These are phyloP conservation scores for Triops longicaudatus DNA, from an alignment of 1,140 invertebrate genomes.

Conservation along the genomic window DNA sequence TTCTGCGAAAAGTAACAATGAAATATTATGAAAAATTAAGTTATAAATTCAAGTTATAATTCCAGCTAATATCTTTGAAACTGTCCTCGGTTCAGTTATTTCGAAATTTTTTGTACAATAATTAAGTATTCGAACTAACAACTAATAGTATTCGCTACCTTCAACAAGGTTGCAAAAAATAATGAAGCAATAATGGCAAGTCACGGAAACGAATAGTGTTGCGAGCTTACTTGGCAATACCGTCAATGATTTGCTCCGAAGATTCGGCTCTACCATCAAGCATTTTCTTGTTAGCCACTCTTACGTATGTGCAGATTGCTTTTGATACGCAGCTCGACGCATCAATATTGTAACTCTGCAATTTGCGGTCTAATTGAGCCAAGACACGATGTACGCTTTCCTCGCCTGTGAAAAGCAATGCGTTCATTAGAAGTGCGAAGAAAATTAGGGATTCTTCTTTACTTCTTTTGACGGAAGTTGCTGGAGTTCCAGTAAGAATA, in stretches of 20 bases:
- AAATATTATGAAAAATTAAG: not conserved
- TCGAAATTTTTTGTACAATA: not conserved
- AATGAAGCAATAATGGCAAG: not conserved
- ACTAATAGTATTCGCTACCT: no score
- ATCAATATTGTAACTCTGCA: conserved; percentile 64
- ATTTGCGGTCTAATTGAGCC: conserved; percentile 57
- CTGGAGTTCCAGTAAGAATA: not conserved
- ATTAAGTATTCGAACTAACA: no score
- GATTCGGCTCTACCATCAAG: conserved; percentile 35
- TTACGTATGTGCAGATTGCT: conserved; percentile 62
- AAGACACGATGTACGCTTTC: not conserved
- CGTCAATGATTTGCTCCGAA: conserved; percentile 47
- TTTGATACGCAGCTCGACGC: conserved; percentile 67
- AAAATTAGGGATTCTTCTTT: no score
- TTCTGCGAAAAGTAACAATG: conserved; percentile 46
- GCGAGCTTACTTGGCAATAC: conserved; percentile 47
- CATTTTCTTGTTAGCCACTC: conserved; percentile 45
- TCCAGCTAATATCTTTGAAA: no score
- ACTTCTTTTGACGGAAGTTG: conserved; percentile 18
- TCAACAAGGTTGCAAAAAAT: not conserved
- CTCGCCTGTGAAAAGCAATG: not conserved
- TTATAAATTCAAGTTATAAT: no score
- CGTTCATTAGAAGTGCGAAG: no score
- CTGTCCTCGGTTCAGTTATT: no score
- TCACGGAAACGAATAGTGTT: no score